A percentile compares a stretch with the other conserved stretches of the same genome.
Conservation (phyloP, 2,113 vertebrate genomes). For the Eulacestoma nigropectus region DNA sequence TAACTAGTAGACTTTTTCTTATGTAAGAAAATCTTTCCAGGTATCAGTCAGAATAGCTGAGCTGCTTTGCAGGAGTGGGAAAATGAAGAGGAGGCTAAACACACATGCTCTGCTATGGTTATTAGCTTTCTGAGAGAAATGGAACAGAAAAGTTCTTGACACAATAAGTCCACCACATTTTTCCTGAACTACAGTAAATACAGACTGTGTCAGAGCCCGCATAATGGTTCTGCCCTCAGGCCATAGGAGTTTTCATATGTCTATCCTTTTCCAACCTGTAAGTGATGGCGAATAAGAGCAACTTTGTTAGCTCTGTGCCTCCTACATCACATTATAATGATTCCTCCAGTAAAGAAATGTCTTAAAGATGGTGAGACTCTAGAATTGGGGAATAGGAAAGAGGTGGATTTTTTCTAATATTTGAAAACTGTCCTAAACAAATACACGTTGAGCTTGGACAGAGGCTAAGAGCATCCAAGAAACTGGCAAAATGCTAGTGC, state of each 20-base stretch:
- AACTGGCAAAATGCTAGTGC: background rate
- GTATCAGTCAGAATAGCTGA: background rate
- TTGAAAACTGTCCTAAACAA: background rate
- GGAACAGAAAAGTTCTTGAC: background rate
- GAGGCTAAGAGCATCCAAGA: background rate
- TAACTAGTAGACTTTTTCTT: background rate
- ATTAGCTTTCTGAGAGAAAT: background rate
- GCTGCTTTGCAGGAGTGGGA: background rate
- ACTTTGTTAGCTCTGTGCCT: background rate
- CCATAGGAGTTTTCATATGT: background rate
- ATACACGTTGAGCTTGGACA: background rate
- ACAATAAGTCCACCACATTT: background rate
- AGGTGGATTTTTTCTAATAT: background rate
- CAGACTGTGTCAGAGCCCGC: background rate
- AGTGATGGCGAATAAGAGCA: background rate
- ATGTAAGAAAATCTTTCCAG: background rate
- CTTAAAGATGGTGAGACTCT: background rate
- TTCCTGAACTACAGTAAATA: background rate
- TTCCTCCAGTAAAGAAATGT: background rate
- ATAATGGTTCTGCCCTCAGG: background rate
- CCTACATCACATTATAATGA: background rate
- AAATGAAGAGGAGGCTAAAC: background rate
- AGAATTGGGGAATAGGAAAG: background rate
- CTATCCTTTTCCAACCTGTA: background rate
- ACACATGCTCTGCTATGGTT: background rate